Evolutionary conservation across 2,888 invertebrate species (phyloP), one percentile per base, ranked within the genome.

Genomic region (Hirtodrosophila alboralis): DNA sequence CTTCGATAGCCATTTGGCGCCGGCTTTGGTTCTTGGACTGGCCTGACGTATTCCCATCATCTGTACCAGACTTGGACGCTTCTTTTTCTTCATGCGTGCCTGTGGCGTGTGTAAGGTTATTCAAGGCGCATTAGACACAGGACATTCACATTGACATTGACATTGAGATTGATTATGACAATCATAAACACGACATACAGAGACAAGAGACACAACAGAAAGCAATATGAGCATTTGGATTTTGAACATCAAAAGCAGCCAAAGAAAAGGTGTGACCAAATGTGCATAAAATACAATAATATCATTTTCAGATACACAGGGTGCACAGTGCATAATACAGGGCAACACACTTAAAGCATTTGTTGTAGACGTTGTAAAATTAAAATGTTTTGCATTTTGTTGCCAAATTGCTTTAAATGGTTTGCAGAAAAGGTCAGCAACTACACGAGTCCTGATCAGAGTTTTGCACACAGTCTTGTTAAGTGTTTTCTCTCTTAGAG

Each of bases 1-100:
- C 91, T 96, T 96, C 44, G 96, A 95, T 58, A 96, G 91, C 96
- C 96, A 96, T 88, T 96, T 96, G 73, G 95, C 95, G 27, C 96
- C 96, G 83, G 96, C 96, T 91, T 96, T 96, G 7, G 96, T 95
- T 59, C 96, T 92, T 8, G 96, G 95, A 85, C 96, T 96, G 90
- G 96, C 92, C 86, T 93, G 93, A 63, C 95, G 92, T 69, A 95
- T 94, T 70, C 93, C 93, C 92, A 96, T 95, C 92, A 96, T 93
- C 90, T 96, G 95, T 48, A 96, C 95, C 87, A 96, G 91, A 87
- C 96, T 96, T 64, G 96, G 96, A 54, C 96, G 93, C 90, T 95
- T 95, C 91, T 94, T 94, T 90, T 94, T 94, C 79, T 91, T 92
- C 81, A 93, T 89, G 62, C 94, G 93, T 75, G 93, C 93, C 93